Conservation (phyloP, 2,797 vertebrate species). For the Hemitrygon akajei region DNA sequence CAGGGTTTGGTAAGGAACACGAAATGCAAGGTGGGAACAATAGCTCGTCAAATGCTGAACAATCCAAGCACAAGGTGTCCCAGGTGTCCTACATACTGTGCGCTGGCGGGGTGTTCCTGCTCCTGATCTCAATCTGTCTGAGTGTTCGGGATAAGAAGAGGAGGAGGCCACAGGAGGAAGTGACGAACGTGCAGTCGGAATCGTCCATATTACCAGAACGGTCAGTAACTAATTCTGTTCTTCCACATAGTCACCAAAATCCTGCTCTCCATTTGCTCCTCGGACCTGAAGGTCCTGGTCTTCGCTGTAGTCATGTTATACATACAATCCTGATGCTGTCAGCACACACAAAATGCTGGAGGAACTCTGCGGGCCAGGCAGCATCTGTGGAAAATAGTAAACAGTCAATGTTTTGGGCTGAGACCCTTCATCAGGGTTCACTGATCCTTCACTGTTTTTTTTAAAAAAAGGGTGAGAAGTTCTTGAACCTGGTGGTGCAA, state of each 20-base stretch:
- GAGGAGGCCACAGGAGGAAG: conserved; percentile 48
- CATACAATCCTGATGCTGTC: neutral
- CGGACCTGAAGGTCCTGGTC: neutral
- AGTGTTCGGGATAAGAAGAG: conserved; percentile 69
- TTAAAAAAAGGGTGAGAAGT: no score
- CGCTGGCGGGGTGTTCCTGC: conserved; percentile 65
- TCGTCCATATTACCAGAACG: conserved; percentile 36
- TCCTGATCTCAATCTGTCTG: conserved; percentile 78
- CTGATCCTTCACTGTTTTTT: no score
- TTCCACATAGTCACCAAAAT: neutral
- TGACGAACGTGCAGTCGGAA: neutral
- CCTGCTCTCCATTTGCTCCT: no score
- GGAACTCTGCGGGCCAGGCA: no score
- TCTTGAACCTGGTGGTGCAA: no score
- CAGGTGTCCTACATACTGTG: conserved; percentile 82
- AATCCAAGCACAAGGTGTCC: conserved; percentile 68
- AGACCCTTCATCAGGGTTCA: no score
- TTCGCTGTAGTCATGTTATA: neutral
- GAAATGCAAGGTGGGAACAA: conserved; percentile 50
- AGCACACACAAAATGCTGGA: no score
- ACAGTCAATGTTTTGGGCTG: no score
- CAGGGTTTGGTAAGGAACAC: conserved; percentile 46
- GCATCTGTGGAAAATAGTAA: no score
- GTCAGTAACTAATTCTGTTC: neutral
- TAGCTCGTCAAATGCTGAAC: conserved; percentile 48